A percentile compares a stretch with the other conserved stretches of the same genome.
These are phyloP conservation scores for Pomacea canaliculata DNA, from an alignment of 2,888 invertebrate species.

Conservation along the genomic window DNA sequence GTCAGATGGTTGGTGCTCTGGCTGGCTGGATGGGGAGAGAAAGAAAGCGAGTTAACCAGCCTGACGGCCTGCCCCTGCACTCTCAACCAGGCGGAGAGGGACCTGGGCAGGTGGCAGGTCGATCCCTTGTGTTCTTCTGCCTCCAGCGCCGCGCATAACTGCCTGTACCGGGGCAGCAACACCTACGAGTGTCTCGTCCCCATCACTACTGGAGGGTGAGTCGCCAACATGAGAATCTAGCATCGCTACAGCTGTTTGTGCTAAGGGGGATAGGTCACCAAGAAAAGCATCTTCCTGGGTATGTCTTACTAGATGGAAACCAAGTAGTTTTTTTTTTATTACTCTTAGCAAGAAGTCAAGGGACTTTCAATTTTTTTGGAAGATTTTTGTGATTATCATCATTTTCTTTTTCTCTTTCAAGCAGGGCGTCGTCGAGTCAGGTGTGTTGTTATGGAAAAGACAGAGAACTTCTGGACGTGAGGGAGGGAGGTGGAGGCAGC, in stretches of 20 bases:
- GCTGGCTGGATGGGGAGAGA: slow-evolving; percentile 42
- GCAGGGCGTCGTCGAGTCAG: slow-evolving; percentile 43
- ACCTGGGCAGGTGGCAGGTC: slow-evolving; percentile 49
- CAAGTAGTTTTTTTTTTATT: too few relatives aligned
- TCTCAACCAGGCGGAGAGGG: slow-evolving; percentile 47
- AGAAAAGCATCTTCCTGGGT: too few relatives aligned
- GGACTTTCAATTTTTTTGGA: too few relatives aligned
- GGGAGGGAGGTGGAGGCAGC: slow-evolving; percentile 43
- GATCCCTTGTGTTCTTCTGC: slow-evolving; percentile 52
- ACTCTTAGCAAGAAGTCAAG: too few relatives aligned
- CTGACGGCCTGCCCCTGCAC: slow-evolving; percentile 50
- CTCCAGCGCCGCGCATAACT: slow-evolving; percentile 21
- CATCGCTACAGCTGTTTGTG: too few relatives aligned
- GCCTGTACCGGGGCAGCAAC: slow-evolving; percentile 28
- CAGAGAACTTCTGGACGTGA: slow-evolving; percentile 51
- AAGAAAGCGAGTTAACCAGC: neutral
- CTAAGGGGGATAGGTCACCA: too few relatives aligned
- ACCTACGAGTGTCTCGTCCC: slow-evolving; percentile 32
- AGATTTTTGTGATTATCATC: too few relatives aligned
- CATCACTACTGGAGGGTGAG: slow-evolving; percentile 30
- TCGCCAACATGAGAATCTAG: neutral
- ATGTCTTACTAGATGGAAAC: too few relatives aligned
- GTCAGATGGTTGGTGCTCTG: slow-evolving; percentile 46
- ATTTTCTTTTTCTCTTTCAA: too few relatives aligned
- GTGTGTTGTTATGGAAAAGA: slow-evolving; percentile 52